Conservation (phyloP, 2,888 invertebrate species). For the Phortica magna region DNA sequence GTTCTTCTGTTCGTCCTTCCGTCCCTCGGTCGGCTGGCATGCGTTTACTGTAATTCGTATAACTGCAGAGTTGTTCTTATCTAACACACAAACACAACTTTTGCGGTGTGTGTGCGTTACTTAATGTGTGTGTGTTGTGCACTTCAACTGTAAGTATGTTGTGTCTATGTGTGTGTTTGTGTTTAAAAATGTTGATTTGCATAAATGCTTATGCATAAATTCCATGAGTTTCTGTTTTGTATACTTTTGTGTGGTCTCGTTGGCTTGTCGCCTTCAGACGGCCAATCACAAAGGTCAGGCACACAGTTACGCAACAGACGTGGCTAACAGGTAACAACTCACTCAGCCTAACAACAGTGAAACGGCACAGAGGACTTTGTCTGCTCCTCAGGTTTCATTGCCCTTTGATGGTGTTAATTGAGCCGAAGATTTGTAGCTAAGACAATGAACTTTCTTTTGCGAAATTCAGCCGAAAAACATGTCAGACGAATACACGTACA, state of each 20-base stretch:
- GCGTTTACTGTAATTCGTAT: slow-evolving; percentile 4
- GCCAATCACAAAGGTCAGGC: slow-evolving; percentile 19
- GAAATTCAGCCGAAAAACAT: not conserved
- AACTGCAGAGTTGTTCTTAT: slow-evolving; percentile 16
- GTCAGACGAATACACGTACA: not conserved
- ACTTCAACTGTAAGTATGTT: slow-evolving; percentile 26
- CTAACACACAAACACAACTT: not conserved
- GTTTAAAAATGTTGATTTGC: slow-evolving; percentile 54
- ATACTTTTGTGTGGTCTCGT: no score
- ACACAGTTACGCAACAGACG: not conserved
- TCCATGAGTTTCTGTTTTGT: slow-evolving; percentile 45
- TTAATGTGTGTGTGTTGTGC: slow-evolving; percentile 7
- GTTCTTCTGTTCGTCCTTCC: not conserved
- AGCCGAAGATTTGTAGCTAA: slow-evolving; percentile 29
- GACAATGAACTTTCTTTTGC: slow-evolving; percentile 2
- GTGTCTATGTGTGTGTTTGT: not conserved
- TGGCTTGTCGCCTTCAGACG: no score
- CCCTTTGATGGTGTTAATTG: slow-evolving; percentile 28
- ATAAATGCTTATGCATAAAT: slow-evolving; percentile 71
- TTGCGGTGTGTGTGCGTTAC: not conserved
- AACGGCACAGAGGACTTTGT: not conserved
- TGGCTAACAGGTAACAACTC: not conserved
- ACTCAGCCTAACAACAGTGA: slow-evolving; percentile 7
- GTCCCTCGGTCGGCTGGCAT: not conserved
- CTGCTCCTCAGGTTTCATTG: not conserved